Evolutionary conservation across 2,888 invertebrate species (phyloP), one percentile per base, ranked within the genome.

Genomic region (Unio delphinus): DNA sequence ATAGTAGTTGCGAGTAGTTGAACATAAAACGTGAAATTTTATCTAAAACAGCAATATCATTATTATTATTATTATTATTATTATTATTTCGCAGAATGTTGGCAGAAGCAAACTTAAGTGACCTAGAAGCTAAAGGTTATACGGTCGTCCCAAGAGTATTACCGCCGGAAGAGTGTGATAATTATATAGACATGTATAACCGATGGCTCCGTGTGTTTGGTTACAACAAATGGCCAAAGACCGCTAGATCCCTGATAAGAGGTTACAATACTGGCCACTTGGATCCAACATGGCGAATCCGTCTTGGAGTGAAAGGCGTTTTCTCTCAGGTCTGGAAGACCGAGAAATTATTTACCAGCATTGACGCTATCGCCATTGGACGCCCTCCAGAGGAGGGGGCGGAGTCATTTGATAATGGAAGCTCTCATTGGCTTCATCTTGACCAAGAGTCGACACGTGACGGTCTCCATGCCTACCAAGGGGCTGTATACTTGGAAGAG

Each of bases 401-500:
- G 1, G 75, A 76, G 62, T 7, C 26, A 3, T 80, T 70, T 61
- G 73, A 71, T 34, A 67, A 65, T 18, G 66, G 58, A 3, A 59
- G 55, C 3, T 57, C 64, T 15, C 58, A 72, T 30, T 81, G 78
- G 78, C 69, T 85, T 2, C 85, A 86, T 70, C 54, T 80, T 20
- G 85, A 86, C 66, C 85, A 86, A 64, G 74, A 75, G 4, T 64
- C 75, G 0, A 34, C 67, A 1, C 70, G 78, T 54, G 45, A 64
- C 23, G 84, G 84, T 18, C 78, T 80, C 7, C 85, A 86, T 64
- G 79, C 78, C 20, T 83, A 81, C 69, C 85, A 86, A 67, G 84
- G 85, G 0, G 84, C 76, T 0, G 73, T 84, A 4, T 82, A 82
- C 63, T 55, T 86, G 28, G 86, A 86, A 72, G 79, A 76, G n/a